Conservation (phyloP, 2,113 vertebrate species). For the Cnemophilus loriae region DNA sequence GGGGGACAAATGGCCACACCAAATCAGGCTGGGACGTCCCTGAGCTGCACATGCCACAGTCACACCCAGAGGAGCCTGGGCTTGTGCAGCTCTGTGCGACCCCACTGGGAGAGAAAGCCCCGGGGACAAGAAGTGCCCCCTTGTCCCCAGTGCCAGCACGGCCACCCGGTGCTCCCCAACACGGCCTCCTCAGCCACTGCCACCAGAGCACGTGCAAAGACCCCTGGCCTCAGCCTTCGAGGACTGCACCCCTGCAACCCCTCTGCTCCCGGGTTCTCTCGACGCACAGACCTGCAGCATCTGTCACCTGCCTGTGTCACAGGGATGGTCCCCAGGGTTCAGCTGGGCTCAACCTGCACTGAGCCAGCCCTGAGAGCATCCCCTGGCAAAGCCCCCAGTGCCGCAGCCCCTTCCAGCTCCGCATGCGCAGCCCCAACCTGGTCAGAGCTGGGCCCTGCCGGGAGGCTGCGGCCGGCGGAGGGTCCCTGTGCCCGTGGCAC, state of each 20-base stretch:
- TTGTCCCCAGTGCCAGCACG: not conserved
- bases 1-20: fast-evolving
- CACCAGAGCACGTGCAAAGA: not conserved
- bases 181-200: fast-evolving
- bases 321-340: not conserved
- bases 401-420: not conserved
- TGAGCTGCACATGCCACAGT: fast-evolving
- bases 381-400: not conserved
- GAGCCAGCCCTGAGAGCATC: not conserved
- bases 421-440: fast-evolving
- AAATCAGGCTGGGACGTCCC: not conserved
- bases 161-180: not conserved
- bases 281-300: not conserved
- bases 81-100: fast-evolving
- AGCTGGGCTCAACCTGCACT: not conserved
- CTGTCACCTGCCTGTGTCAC: fast-evolving
- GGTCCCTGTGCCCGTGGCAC: not conserved
- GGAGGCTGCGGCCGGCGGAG: not conserved
- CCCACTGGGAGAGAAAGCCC: not conserved
- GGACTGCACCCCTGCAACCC: not conserved
- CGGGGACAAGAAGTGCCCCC: fast-evolving
- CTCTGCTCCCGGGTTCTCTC: not conserved
- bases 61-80: not conserved
- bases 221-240: not conserved
- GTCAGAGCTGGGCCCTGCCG: not conserved